Percentiles rank a stretch among this genome's conserved stretches.
These are phyloP conservation scores for Halyomorpha halys DNA, from an alignment of 1,140 invertebrate genomes.

Conservation along the genomic window DNA sequence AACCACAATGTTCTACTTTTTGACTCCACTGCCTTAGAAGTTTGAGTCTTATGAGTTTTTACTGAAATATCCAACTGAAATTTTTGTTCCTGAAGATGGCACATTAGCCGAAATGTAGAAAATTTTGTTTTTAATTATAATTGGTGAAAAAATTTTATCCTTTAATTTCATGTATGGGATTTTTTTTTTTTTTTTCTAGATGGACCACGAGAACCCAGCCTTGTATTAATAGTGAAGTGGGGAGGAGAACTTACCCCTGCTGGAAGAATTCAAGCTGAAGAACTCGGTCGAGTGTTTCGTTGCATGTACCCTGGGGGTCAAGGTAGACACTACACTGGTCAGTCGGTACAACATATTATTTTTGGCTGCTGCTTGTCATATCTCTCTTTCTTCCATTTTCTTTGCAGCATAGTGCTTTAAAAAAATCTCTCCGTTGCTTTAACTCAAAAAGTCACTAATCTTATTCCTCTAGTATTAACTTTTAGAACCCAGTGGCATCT, in stretches of 20 bases:
- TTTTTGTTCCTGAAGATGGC: too few species aligned
- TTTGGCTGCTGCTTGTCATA: conserved; percentile 13
- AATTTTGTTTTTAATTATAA: too few species aligned
- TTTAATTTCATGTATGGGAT: too few species aligned
- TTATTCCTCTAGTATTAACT: too few species aligned
- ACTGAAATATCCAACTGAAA: too few species aligned
- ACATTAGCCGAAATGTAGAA: too few species aligned
- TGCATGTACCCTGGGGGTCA: conserved; percentile 95
- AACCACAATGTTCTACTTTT: too few species aligned
- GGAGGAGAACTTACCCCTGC: conserved; percentile 98
- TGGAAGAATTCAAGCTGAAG: conserved; percentile 92
- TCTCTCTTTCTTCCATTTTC: not conserved
- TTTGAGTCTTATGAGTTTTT: too few species aligned
- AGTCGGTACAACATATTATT: conserved; percentile 20
- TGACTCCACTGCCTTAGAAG: too few species aligned
- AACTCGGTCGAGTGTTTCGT: conserved; percentile 92
- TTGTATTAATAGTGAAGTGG: conserved; percentile 97
- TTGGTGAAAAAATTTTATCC: too few species aligned
- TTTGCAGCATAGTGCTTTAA: conserved; percentile 6
- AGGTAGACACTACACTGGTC: conserved; percentile 51
- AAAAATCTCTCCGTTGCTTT: not conserved
- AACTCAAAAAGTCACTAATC: too few species aligned
- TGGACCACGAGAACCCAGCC: conserved; percentile 70
- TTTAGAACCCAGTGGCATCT: too few species aligned
- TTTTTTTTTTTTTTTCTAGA: conserved; percentile 48